Percentiles rank a stretch among this genome's conserved stretches.
Evolutionary conservation across 1,140 invertebrate genomes (phyloP).

Genomic region (Cryptotermes secundus): DNA sequence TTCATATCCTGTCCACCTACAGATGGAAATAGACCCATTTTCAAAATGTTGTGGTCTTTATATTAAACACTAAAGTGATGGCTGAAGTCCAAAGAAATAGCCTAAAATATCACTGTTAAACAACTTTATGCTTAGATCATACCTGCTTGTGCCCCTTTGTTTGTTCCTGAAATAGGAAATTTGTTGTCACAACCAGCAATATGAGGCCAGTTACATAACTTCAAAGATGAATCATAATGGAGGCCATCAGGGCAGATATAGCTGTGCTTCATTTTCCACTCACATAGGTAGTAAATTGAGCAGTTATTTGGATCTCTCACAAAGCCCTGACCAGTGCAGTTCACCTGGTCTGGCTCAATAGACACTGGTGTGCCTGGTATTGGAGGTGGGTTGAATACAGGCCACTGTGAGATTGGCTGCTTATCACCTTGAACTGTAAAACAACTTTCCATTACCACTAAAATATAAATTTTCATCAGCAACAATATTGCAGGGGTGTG

Average conservation of each 20-base stretch:
- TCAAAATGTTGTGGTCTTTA: too few species aligned
- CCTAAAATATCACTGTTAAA: too few species aligned
- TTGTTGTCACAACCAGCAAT: conserved; percentile 1
- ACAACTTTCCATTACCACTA: background rate
- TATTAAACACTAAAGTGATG: too few species aligned
- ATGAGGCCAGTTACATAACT: conserved; percentile 45
- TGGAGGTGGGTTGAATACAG: background rate
- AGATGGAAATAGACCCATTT: too few species aligned
- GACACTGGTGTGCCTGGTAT: conserved; percentile 27
- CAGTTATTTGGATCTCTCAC: conserved; percentile 63
- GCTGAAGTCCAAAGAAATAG: too few species aligned
- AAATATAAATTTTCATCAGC: too few species aligned
- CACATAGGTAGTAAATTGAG: conserved; percentile 65
- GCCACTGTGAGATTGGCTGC: background rate
- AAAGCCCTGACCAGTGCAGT: conserved; percentile 39
- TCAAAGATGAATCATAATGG: conserved; percentile 54
- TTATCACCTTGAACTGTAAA: background rate
- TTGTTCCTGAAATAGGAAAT: background rate
- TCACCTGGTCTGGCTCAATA: conserved; percentile 24
- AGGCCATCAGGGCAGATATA: conserved; percentile 54
- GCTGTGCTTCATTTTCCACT: conserved; percentile 41
- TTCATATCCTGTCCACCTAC: too few species aligned
- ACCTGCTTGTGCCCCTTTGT: background rate
- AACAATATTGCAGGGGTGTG: too few species aligned
- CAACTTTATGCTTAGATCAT: too few species aligned